These are phyloP conservation scores for Orchesellides sinensis DNA, from an alignment of 2,888 invertebrate genomes.

Conservation along the genomic window DNA sequence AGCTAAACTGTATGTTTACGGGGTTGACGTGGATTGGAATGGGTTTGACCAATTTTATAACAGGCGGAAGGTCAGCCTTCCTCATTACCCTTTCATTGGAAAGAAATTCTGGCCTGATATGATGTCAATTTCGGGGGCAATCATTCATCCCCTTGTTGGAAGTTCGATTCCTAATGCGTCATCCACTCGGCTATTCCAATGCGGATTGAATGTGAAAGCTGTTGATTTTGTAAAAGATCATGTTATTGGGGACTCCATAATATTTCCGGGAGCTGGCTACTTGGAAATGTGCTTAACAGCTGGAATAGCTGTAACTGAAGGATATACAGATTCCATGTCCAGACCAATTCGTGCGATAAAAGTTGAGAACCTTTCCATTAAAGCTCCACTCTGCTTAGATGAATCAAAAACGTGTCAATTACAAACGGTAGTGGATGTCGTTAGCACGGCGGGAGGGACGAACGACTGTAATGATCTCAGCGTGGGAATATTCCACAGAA, in stretches of 20 bases:
- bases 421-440: neutral
- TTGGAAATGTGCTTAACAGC: constrained; percentile 20
- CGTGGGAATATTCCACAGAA: neutral
- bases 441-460: no score
- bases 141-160: no score
- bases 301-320: neutral
- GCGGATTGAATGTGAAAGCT: neutral
- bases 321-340: neutral
- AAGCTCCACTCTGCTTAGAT: neutral
- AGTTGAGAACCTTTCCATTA: neutral
- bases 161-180: neutral
- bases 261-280: constrained; percentile 9
- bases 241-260: neutral
- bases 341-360: neutral
- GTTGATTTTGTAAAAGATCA: constrained; percentile 4
- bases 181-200: neutral
- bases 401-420: neutral
- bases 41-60: neutral
- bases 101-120: constrained; percentile 24
- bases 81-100: constrained; percentile 25
- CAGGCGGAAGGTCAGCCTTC: constrained; percentile 14
- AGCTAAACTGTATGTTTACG: neutral
- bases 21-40: constrained; percentile 19
- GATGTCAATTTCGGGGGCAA: no score
- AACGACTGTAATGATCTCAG: neutral